Evolutionary conservation across 2,888 invertebrate species (phyloP).

Genomic region (Gandaritis pyraliata): DNA sequence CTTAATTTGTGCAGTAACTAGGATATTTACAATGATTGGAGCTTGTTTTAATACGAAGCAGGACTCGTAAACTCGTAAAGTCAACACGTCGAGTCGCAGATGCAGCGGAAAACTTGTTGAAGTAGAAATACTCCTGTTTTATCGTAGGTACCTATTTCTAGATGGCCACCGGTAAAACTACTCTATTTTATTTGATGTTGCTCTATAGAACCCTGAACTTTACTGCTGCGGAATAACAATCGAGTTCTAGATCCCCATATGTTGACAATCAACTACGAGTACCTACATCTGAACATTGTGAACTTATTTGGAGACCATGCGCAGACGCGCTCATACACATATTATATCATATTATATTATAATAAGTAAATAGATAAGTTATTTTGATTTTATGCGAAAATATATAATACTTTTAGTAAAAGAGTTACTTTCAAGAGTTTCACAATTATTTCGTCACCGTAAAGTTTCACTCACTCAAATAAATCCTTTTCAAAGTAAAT

Average conservation of each 20-base stretch:
- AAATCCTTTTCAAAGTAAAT: slow-evolving; percentile 32
- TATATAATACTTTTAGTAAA: slow-evolving; percentile 1
- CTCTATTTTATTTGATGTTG: slow-evolving; percentile 8
- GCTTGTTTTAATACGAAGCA: slow-evolving; percentile 28
- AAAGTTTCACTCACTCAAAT: slow-evolving; percentile 31
- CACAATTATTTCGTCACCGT: slow-evolving; percentile 21
- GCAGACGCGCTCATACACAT: no score
- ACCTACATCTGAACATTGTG: background rate
- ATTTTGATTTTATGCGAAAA: no score
- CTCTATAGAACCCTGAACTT: slow-evolving; percentile 8
- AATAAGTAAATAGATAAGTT: no score
- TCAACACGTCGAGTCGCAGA: slow-evolving; percentile 3
- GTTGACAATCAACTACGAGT: background rate
- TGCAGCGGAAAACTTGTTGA: slow-evolving; percentile 6
- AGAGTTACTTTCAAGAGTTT: slow-evolving; percentile 16
- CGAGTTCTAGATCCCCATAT: background rate
- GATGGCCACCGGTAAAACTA: background rate
- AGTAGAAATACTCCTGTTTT: background rate
- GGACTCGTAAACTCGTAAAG: slow-evolving; percentile 5
- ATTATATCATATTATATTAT: no score
- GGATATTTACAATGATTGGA: slow-evolving; percentile 73
- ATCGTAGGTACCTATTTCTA: background rate
- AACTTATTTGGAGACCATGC: background rate
- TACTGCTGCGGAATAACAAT: slow-evolving; percentile 9
- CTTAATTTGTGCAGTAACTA: slow-evolving; percentile 71